Evolutionary conservation across 2,797 vertebrate species (phyloP).

Genomic region (Acrossocheilus wenchowensis): DNA sequence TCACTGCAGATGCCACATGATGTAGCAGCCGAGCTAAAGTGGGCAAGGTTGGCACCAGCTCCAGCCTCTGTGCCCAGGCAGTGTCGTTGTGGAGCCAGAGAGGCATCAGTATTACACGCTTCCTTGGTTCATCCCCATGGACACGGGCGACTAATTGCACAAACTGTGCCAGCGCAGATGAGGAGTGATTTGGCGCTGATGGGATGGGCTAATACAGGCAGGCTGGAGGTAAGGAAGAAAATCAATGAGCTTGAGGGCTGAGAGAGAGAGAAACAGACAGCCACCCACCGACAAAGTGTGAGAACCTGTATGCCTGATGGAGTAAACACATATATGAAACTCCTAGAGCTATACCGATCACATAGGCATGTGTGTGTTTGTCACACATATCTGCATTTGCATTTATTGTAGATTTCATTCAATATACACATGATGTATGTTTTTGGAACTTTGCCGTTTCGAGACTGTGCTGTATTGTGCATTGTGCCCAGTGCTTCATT

Average conservation of each 20-base stretch:
- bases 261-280: constrained; percentile 46
- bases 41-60: constrained; percentile 75
- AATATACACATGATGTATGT: neutral
- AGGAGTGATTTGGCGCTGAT: constrained; percentile 74
- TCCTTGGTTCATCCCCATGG: constrained; percentile 53
- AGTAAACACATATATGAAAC: constrained; percentile 49
- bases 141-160: constrained; percentile 74
- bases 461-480: neutral
- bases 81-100: constrained; percentile 51
- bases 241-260: constrained; percentile 39
- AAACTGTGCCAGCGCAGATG: constrained; percentile 76
- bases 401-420: neutral
- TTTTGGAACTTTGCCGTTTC: neutral
- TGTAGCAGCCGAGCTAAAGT: constrained; percentile 41
- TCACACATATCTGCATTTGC: neutral
- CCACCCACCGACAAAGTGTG: constrained; percentile 15
- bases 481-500: neutral
- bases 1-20: constrained; percentile 40
- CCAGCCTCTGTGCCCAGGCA: constrained; percentile 56
- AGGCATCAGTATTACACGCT: constrained; percentile 61
- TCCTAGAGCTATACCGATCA: constrained; percentile 28
- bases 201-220: constrained; percentile 70
- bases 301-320: constrained; percentile 56
- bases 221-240: constrained; percentile 44
- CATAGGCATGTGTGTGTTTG: constrained; percentile 24